Percentiles rank a stretch among this genome's conserved stretches.
Evolutionary conservation across 2,113 vertebrate species (phyloP).

Genomic region (Pholis gunnellus): DNA sequence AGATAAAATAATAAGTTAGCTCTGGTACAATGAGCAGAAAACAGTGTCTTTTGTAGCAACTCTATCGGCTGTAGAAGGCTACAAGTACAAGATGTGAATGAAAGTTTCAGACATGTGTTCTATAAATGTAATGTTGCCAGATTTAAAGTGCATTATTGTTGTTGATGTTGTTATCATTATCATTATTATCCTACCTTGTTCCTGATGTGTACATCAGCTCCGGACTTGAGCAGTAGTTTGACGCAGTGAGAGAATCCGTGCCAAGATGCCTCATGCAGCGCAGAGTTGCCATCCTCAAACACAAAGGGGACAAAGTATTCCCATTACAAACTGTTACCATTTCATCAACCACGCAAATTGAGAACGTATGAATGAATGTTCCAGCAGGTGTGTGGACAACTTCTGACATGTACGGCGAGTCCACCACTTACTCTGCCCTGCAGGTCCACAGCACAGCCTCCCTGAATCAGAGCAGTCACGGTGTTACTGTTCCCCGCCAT

Average conservation of each 20-base stretch:
- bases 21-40: too few relatives aligned
- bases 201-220: conserved; percentile 89
- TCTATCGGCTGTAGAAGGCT: background rate
- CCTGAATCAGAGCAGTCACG: conserved; percentile 87
- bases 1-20: too few relatives aligned
- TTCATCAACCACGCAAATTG: background rate
- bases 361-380: too few relatives aligned
- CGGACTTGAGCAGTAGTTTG: conserved; percentile 91
- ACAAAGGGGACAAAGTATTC: background rate
- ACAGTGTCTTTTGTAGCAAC: background rate
- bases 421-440: conserved; percentile 87
- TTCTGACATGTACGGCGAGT: background rate
- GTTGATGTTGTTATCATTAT: background rate
- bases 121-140: background rate
- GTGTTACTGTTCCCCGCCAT: conserved; percentile 88
- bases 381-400: background rate
- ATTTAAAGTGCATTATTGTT: background rate
- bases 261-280: conserved; percentile 92
- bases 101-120: background rate
- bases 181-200: conserved; percentile 86
- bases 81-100: background rate
- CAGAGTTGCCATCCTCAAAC: conserved; percentile 90
- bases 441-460: conserved; percentile 91
- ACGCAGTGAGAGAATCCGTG: conserved; percentile 92
- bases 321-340: background rate